Conservation (phyloP, 2,113 vertebrate species). For the Porphyrio hochstetteri region DNA sequence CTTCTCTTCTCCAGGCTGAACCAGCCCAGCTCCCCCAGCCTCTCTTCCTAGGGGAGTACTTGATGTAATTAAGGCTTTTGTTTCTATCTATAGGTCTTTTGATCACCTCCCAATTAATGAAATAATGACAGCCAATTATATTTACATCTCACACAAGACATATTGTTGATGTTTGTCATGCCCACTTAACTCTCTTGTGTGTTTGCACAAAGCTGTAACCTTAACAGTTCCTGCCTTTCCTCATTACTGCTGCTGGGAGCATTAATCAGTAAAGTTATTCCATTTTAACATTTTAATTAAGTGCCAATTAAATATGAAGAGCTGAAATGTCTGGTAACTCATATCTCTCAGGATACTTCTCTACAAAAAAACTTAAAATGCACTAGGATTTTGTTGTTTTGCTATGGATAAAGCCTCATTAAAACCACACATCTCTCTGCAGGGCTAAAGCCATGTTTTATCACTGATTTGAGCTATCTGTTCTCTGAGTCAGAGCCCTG, state of each 20-base stretch:
- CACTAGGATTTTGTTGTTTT: background rate
- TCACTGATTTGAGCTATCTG: background rate
- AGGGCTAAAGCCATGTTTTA: background rate
- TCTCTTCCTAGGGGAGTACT: no score
- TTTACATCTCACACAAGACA: background rate
- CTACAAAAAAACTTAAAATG: background rate
- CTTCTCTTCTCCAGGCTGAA: no score
- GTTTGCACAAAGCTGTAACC: background rate
- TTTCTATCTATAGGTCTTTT: background rate
- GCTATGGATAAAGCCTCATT: background rate
- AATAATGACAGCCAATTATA: background rate
- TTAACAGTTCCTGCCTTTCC: background rate
- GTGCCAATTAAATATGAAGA: background rate
- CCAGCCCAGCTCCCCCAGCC: no score
- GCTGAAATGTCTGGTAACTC: background rate
- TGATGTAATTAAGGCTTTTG: background rate
- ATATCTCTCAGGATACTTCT: background rate
- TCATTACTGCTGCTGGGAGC: background rate
- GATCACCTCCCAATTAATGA: constrained; percentile 6
- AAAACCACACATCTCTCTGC: background rate
- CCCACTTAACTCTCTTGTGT: background rate
- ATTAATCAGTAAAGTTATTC: background rate
- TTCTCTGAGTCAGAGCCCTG: background rate
- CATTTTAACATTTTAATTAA: background rate
- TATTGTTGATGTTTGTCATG: background rate